These are phyloP conservation scores for Isurus oxyrinchus DNA, from an alignment of 2,113 vertebrate genomes.

Conservation along the genomic window DNA sequence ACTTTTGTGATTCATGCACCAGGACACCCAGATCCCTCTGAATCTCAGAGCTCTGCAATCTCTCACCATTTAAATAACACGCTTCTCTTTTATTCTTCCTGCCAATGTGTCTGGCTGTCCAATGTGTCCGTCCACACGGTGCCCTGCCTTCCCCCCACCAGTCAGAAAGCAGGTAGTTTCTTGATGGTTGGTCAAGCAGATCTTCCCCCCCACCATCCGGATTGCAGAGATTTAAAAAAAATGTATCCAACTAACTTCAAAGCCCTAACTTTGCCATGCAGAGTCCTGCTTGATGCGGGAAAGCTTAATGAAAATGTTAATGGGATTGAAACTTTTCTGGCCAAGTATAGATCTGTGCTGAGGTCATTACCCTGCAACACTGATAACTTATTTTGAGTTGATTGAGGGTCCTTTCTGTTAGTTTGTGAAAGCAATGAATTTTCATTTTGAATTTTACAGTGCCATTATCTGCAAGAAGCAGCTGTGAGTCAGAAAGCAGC, in stretches of 20 bases:
- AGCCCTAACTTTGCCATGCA: neutral
- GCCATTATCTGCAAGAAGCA: neutral
- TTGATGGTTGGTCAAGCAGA: neutral
- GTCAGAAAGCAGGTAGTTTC: neutral
- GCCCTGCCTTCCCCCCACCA: neutral
- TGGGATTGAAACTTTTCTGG: neutral
- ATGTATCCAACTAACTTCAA: neutral
- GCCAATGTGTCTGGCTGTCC: neutral
- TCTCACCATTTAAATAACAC: no score
- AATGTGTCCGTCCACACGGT: neutral
- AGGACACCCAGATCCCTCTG: no score
- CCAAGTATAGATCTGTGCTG: no score
- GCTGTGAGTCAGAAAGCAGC: neutral
- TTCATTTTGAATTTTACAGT: neutral
- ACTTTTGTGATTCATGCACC: no score
- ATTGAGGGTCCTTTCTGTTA: neutral
- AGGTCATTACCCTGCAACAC: neutral
- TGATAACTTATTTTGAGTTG: neutral
- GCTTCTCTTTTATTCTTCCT: no score
- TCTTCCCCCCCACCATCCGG: neutral
- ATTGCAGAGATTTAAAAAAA: neutral
- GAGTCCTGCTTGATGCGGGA: neutral
- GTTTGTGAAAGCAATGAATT: neutral
- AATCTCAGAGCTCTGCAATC: no score
- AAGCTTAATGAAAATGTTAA: conserved; percentile 17